Evolutionary conservation across 1,140 invertebrate genomes (phyloP).

Genomic region (Neodiprion pinetum): DNA sequence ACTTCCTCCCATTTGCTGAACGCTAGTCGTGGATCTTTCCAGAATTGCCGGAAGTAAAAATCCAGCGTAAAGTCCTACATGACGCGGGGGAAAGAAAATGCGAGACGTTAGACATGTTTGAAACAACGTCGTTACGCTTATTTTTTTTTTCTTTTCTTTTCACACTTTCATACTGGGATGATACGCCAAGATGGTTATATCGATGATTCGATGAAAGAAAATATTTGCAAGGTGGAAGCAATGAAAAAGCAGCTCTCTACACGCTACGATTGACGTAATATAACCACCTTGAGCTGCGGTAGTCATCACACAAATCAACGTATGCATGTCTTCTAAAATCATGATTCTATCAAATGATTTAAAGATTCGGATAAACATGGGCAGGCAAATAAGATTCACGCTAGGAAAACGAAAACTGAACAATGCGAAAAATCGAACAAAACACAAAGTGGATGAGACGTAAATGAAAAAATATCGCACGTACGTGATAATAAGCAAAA

Average conservation of each 20-base stretch:
- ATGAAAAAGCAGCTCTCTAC: background rate
- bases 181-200: conserved; percentile 9
- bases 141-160: background rate
- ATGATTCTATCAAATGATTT: too few relatives aligned
- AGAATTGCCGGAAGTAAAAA: conserved; percentile 98
- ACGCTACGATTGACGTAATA: too few relatives aligned
- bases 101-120: background rate
- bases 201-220: conserved; percentile 3
- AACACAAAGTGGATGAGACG: background rate
- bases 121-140: background rate
- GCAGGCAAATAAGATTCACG: too few relatives aligned
- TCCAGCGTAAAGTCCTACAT: conserved; percentile 96
- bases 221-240: background rate
- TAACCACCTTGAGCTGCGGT: too few relatives aligned
- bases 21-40: conserved; percentile 93
- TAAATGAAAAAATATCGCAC: background rate
- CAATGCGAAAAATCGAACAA: too few relatives aligned
- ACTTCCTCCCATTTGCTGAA: conserved; percentile 87
- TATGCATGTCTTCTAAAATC: too few relatives aligned
- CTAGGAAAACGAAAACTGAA: too few relatives aligned
- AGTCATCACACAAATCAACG: too few relatives aligned
- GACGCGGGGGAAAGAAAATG: conserved; percentile 1
- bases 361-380: too few relatives aligned
- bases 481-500: conserved; percentile 5
- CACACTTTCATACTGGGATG: background rate